Conservation (phyloP, 1,140 invertebrate species). For the Ceratina australensis region DNA sequence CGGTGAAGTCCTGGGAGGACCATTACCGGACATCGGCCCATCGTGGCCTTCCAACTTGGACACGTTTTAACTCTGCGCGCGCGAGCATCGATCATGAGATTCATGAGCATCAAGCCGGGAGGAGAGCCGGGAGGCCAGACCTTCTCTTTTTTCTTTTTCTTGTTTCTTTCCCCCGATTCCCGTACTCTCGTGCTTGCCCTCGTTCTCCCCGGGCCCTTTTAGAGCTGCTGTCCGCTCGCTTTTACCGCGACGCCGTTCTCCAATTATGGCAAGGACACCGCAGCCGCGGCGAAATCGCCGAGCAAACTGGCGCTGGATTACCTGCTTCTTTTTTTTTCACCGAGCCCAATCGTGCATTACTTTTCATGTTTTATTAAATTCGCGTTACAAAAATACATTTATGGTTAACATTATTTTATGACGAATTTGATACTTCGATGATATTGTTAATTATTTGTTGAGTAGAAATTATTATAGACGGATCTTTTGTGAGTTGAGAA, state of each 20-base stretch:
- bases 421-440: too few relatives aligned
- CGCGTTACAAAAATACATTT: background rate
- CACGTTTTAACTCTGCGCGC: conserved; percentile 58
- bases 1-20: conserved; percentile 55
- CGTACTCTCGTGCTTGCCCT: conserved; percentile 3
- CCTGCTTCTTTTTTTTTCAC: conserved; percentile 2
- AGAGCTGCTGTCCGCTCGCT: background rate
- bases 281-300: conserved; percentile 19
- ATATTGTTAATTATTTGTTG: too few relatives aligned
- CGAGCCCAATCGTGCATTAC: background rate
- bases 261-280: conserved; percentile 48
- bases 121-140: background rate
- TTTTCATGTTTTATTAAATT: conserved; percentile 22
- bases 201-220: conserved; percentile 27
- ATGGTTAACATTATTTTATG: background rate
- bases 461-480: too few relatives aligned
- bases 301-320: conserved; percentile 22
- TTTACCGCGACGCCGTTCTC: conserved; percentile 27
- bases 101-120: conserved; percentile 64
- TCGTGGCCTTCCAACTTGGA: conserved; percentile 63
- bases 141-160: conserved; percentile 17
- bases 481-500: too few relatives aligned
- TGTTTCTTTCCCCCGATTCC: background rate
- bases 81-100: conserved; percentile 71
- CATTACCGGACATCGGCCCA: conserved; percentile 66